Base-by-base conservation (phyloP, 2,888 invertebrate species). In the Rhamnusium bicolor region DNA sequence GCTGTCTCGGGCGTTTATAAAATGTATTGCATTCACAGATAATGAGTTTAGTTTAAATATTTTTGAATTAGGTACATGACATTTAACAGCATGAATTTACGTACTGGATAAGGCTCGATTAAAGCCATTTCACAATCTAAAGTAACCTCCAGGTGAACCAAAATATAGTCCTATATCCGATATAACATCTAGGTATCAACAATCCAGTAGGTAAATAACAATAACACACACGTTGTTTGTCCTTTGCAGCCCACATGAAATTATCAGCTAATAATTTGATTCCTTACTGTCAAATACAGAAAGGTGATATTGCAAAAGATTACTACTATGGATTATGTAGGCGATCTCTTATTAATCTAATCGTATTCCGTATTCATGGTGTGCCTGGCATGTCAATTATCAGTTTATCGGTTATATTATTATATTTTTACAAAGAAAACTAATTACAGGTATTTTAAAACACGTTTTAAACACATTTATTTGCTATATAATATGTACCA, bases 191-290 rank as follows among this genome's bases (percentile, higher is more conserved):
- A 21, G 14, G 49, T 24, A 53, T 16, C 53, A 32, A 53, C 53
- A 49, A 53, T 53, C 32, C n/a, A n/a, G n/a, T n/a, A n/a, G n/a
- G n/a, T n/a, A n/a, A 65, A 53, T 53, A 63, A 53, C 40, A 29
- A 65, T 65, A 65, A 51, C 18, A 49, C 10, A 49, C 63, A 18
- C 29, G 63, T 46, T 46, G 19, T 24, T 32, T 46, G n/a, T 65
- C 12, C n/a, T 18, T 53, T 12, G 16, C 65, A 10, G 27, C 63
- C 63, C 47, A 63, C 63, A 14, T 29, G 51, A 19, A 49, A 19
- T 65, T 51, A 51, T 19, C 63, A 24, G 10, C 19, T 24, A 49
- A 8, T 63, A 63, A 49, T 63, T 65, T 27, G 14, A 53, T 65
- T 65, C 21, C n/a, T 1, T 49, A 49, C 19, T 53, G 19, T 53